Evolutionary conservation across 2,797 vertebrate species (phyloP), one percentile per base, ranked within the genome.

Genomic region (Coregonus ussuriensis): DNA sequence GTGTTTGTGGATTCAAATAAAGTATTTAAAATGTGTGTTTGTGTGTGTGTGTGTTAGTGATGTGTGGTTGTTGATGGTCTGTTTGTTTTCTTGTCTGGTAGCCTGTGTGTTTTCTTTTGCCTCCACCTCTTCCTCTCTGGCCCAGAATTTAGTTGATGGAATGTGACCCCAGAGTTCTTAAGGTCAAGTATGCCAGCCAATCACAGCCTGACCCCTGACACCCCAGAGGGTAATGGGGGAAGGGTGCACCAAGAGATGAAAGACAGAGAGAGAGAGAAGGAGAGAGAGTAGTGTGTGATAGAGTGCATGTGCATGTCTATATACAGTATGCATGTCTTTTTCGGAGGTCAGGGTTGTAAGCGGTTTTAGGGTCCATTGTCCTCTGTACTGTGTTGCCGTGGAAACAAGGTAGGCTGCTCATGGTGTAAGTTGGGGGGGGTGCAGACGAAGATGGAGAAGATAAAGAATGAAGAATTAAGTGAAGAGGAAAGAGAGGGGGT

Each of bases 401-500:
- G 92, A 88, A 95, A 93, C 93, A 91, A 91, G 90, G 87, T 91
- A 84, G 83, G 77, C 82, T 90, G 75, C 82, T 83, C 77, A 82
- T 54, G 25, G 82, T 88, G 85, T 88, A 77, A 83, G 80, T 84
- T 81, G 76, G 72, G 5, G 73, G 67, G 59, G 31, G 65, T 31
- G 80, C 5, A 56, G 52, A 35, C 14, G 41, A 47, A 47, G 41
- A 47, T 9, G 7, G 7, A 9, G 41, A 47, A 9, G 41, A 47
- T 47, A 47, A 47, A 47, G 7, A 41, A 41, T 41, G 37, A 41
- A 9, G 37, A 25, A 80, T 80, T 87, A 88, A 86, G 80, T 75
- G 33, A 88, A 86, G 80, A 76, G 33, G 70, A 14, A 77, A 77
- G 31, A 33, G 31, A 3, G 31, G 31, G 31, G 3, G 31, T 33